phyloP scores from a whole-genome alignment of 2,888 invertebrate genomes.

The Itoplectis maculator region DNA sequence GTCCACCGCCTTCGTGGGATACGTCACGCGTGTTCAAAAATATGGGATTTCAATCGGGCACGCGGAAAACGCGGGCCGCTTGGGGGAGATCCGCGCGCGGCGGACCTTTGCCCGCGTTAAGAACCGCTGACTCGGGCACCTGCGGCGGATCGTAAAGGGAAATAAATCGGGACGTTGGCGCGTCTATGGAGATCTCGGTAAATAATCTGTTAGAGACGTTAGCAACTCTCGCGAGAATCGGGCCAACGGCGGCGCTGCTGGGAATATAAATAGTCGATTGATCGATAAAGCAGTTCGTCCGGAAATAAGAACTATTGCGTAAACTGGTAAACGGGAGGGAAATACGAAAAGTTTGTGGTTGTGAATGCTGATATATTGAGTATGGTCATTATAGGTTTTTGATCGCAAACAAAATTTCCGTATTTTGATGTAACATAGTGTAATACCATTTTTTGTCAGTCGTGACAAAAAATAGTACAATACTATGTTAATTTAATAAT shows the following conservation, averaged over 20 bases:
- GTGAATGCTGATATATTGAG: too few species aligned
- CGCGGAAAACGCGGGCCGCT: conserved; percentile 56
- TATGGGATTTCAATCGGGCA: conserved; percentile 75
- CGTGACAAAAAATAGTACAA: too few species aligned
- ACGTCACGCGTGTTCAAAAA: conserved; percentile 57
- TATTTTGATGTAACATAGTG: too few species aligned
- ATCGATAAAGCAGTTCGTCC: neutral
- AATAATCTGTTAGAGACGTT: neutral
- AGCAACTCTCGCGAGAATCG: neutral
- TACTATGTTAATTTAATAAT: too few species aligned
- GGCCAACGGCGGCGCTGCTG: neutral
- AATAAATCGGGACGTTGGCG: neutral
- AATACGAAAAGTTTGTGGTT: too few species aligned
- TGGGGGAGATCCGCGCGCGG: conserved; percentile 5
- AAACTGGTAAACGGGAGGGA: too few species aligned
- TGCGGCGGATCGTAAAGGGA: conserved; percentile 7
- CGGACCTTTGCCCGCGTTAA: neutral
- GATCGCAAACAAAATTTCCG: too few species aligned
- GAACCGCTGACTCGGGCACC: neutral
- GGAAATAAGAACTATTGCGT: neutral
- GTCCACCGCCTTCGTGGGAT: neutral
- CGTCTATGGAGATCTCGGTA: neutral
- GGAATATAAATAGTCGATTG: neutral
- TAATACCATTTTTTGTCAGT: too few species aligned
- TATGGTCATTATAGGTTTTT: too few species aligned